Base-by-base conservation (phyloP, 2,888 invertebrate species). In the Apodemia mormo region DNA sequence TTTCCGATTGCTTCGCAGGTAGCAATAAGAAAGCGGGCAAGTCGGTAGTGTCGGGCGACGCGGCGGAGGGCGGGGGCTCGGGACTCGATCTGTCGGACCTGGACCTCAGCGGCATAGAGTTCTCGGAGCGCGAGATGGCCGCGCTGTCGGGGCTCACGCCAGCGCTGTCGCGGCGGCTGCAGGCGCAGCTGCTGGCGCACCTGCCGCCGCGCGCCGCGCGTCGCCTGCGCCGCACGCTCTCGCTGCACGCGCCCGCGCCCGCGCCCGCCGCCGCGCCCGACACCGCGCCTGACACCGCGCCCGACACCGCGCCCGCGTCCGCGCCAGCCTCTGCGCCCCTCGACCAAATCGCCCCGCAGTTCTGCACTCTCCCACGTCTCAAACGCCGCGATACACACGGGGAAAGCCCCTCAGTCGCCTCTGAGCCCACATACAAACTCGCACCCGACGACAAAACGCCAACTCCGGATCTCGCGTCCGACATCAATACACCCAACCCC, bases 111-210 rank as follows among this genome's bases (percentile, higher is more conserved):
- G 94, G 95, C 78, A 93, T 96, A 79, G 94, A 95, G 85, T 89
- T 96, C 73, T 95, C 95, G 76, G 96, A 96, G 86, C 95, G 95
- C 81, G 96, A 96, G 92, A 91, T 95, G 80, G 94, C 95, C 82
- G 95, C 80, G 74, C 74, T 79, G 74, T 79, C 79, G 71, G 80
- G 80, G 68, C 94, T 96, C 76, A 96, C 96, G 77, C 96, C 96
- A 49, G 96, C 95, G 76, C 91, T 96, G 78, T 95, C 96, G 75
- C 95, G 95, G 78, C 94, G 96, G 61, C 95, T 96, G 82, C 96
- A 96, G 90, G 95, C 94, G 73, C 96, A 96, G 85, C 90, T 96
- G 78, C 90, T 96, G 71, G 95, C 96, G 76, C 95, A 95, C 83
- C 85, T 96, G 81, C 95, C 96, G 75, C 95, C 96, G 78, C 95